Evolutionary conservation across 2,797 vertebrate species (phyloP).

Genomic region (Cheracebus regulus): DNA sequence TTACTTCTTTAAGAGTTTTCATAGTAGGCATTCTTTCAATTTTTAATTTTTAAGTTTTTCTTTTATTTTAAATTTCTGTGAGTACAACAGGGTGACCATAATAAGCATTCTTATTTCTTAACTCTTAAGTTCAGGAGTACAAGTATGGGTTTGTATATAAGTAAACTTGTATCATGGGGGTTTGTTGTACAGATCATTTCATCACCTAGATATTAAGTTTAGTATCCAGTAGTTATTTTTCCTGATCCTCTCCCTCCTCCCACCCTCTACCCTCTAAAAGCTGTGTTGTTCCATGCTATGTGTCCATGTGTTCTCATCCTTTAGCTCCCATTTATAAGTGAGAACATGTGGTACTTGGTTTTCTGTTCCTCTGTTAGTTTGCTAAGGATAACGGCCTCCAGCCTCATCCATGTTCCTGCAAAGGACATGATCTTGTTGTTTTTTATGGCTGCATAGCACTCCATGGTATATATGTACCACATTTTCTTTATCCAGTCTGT

Average conservation of each 20-base stretch:
- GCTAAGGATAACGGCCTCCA: not conserved
- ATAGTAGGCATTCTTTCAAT: not conserved
- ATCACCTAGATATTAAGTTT: not conserved
- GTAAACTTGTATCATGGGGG: not conserved
- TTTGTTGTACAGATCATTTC: not conserved
- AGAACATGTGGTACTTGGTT: not conserved
- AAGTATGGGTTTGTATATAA: not conserved
- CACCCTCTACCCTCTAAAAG: not conserved
- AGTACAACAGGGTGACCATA: not conserved
- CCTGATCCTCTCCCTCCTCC: not conserved
- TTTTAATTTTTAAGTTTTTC: not conserved
- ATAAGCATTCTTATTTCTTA: not conserved
- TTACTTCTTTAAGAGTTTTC: not conserved
- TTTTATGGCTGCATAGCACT: not conserved
- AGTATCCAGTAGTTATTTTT: not conserved
- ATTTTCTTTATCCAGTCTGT: not conserved
- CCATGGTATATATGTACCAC: not conserved
- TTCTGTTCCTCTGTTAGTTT: not conserved
- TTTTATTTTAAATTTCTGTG: not conserved
- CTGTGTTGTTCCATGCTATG: not conserved
- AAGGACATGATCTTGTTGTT: not conserved
- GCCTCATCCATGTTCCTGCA: not conserved
- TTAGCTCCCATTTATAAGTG: not conserved
- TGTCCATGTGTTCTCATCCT: not conserved
- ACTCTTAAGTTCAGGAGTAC: not conserved